These are phyloP conservation scores for Mesorhabditis belari DNA, from an alignment of 2,888 invertebrate species.

Conservation along the genomic window DNA sequence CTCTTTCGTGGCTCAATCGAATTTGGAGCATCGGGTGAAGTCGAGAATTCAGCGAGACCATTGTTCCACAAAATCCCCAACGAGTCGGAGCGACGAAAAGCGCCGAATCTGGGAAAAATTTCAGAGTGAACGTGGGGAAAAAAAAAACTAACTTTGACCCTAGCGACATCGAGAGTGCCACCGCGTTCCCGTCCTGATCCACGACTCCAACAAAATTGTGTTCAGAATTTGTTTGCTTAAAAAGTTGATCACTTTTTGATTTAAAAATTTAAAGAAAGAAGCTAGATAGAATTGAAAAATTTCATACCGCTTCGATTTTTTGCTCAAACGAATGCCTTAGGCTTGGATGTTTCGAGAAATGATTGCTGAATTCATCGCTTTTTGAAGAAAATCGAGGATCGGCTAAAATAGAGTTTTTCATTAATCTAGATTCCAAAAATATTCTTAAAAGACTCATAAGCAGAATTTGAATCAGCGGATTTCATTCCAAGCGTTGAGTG, in stretches of 20 bases:
- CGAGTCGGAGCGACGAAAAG: not conserved
- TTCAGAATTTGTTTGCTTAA: too few relatives aligned
- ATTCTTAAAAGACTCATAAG: too few relatives aligned
- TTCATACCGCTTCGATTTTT: not conserved
- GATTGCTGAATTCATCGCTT: too few relatives aligned
- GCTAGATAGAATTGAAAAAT: not conserved
- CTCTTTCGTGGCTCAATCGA: not conserved
- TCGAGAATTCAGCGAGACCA: not conserved
- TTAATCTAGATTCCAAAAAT: not conserved
- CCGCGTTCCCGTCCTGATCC: not conserved
- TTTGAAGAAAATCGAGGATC: not conserved
- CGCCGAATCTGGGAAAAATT: not conserved
- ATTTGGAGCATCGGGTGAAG: not conserved
- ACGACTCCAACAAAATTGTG: not conserved
- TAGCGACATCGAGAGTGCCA: not conserved
- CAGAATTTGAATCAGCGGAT: too few relatives aligned
- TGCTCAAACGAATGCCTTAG: too few relatives aligned
- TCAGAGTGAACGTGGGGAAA: too few relatives aligned
- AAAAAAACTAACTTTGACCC: not conserved
- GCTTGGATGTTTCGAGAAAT: too few relatives aligned
- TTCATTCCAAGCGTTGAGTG: too few relatives aligned
- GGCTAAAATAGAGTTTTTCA: not conserved
- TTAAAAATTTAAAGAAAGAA: not conserved
- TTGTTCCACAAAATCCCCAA: not conserved
- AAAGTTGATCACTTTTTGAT: not conserved